These are phyloP conservation scores for Albula glossodonta DNA, from an alignment of 2,113 vertebrate genomes.

Conservation along the genomic window DNA sequence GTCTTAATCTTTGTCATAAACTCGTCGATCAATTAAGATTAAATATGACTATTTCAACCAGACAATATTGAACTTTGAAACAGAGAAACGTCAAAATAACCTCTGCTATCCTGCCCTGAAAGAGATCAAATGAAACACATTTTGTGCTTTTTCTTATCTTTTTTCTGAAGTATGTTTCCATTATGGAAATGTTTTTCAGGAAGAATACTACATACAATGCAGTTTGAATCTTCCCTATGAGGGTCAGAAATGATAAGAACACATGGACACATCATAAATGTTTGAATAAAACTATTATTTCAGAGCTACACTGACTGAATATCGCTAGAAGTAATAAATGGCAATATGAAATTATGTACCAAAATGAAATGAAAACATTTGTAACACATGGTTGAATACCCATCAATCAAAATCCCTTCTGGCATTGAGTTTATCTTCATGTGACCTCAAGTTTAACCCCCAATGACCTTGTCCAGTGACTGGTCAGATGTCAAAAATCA, in stretches of 20 bases:
- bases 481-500: slow-evolving; percentile 65
- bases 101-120: no score
- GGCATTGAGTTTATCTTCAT: slow-evolving; percentile 71
- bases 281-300: no score
- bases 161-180: no score
- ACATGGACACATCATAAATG: no score
- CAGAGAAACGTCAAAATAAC: no score
- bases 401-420: slow-evolving; percentile 61
- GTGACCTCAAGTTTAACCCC: slow-evolving; percentile 58
- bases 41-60: neutral
- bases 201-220: no score
- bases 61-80: neutral
- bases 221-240: no score
- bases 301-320: neutral
- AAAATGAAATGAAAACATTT: neutral
- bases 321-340: neutral
- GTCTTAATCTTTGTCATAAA: neutral
- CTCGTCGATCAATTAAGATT: neutral
- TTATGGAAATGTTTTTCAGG: no score
- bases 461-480: slow-evolving; percentile 71
- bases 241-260: no score
- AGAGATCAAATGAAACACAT: no score
- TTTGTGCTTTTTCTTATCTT: no score
- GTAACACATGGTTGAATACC: slow-evolving; percentile 34
- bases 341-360: neutral